Conservation (phyloP, 2,113 vertebrate genomes). For the Mesembrinibis cayennensis region DNA sequence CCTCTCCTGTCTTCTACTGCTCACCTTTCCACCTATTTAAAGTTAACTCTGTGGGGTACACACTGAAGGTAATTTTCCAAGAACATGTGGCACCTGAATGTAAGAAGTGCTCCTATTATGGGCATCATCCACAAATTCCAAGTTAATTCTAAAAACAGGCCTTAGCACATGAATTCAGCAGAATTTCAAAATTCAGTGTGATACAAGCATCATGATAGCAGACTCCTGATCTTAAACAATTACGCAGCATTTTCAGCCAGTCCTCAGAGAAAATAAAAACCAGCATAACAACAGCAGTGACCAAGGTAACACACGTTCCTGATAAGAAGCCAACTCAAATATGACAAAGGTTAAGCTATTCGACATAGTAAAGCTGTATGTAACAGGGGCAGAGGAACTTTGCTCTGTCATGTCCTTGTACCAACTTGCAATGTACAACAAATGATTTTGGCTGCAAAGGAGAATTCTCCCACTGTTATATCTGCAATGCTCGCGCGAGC, state of each 20-base stretch:
- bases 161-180: background rate
- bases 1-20: background rate
- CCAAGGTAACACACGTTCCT: background rate
- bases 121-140: background rate
- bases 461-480: background rate
- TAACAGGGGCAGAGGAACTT: background rate
- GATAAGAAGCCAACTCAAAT: background rate
- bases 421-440: background rate
- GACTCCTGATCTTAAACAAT: background rate
- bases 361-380: accelerated
- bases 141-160: background rate
- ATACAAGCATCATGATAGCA: accelerated
- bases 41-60: background rate
- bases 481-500: background rate
- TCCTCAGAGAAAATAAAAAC: background rate
- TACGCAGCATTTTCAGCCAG: background rate
- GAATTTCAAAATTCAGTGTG: background rate
- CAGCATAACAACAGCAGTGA: accelerated
- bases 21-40: background rate
- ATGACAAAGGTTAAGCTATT: background rate
- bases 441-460: background rate
- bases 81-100: background rate
- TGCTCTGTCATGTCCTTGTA: background rate
- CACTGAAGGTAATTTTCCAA: background rate
- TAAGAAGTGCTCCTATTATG: accelerated